Evolutionary conservation across 1,140 invertebrate species (phyloP), one percentile per base, ranked within the genome.

Genomic region (Hesperophylax magnus): DNA sequence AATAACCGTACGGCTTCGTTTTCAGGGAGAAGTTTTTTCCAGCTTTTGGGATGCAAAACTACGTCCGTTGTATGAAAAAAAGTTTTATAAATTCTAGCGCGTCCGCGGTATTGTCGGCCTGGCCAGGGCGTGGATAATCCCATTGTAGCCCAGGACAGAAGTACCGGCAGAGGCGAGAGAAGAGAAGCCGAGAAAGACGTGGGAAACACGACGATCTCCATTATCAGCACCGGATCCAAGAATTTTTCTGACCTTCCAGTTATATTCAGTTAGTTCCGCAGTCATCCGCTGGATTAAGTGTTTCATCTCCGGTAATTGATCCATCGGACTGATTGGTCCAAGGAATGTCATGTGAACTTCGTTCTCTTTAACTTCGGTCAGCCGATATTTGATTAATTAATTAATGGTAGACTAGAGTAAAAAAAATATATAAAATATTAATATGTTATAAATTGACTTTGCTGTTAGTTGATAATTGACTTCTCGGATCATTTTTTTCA

Each of bases 101-200:
- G 81, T 76, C 69, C 65, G 31, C 53, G 54, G 53, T 27, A 58
- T 56, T 72, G 69, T 39, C 27, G 31, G 74, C 65, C 65, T 72
- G 80, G 75, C 77, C 77, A 71, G 69, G 39, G 71, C 78, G 81
- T 82, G 81, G 74, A 77, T 75, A 82, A 82, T 82, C 56, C 81
- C 65, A 82, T 82, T 82, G 81, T 82, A 15, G 56, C 34, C 72
- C 47, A 20, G 58, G 67, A 78, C 69, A 75, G 67, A 47, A 11
- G 34, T 22, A n/a, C 58, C 71, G 34, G 63, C 5, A 69, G 24
- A 53, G 74, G 72, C 75, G 81, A 80, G 81, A 78, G 81, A 82
- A 82, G 34, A 39, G 34, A 39, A 39, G 34, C 6, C 3, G 34
- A 39, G 34, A 9, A 39, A 53, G 78, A 80, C 78, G 81, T 82